phyloP scores from a whole-genome alignment of 1,140 invertebrate species.

The Bacillus rossius region DNA sequence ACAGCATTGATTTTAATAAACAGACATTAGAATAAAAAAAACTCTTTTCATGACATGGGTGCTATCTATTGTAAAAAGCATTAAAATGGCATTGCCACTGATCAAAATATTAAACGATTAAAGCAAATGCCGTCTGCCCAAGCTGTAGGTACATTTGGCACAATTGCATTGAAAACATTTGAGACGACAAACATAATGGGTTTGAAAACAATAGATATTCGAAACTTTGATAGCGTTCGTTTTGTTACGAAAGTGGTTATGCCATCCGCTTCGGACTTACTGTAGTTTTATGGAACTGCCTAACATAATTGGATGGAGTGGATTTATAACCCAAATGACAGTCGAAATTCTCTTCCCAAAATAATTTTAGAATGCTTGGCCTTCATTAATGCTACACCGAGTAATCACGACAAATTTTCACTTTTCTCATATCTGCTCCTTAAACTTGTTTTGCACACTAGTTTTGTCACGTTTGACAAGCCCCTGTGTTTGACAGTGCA shows the following conservation, averaged over 20 bases:
- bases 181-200: too few relatives aligned
- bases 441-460: slow-evolving; percentile 20
- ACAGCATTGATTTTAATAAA: slow-evolving; percentile 30
- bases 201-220: too few relatives aligned
- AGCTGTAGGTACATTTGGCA: neutral
- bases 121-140: neutral
- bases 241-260: too few relatives aligned
- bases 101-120: neutral
- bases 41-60: slow-evolving; percentile 31
- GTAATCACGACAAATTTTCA: slow-evolving; percentile 25
- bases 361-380: slow-evolving; percentile 16
- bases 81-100: neutral
- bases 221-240: too few relatives aligned
- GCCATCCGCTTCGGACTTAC: neutral
- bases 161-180: neutral
- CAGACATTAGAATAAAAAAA: slow-evolving; percentile 24
- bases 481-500: slow-evolving; percentile 31
- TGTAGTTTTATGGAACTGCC: slow-evolving; percentile 18
- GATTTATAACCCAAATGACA: slow-evolving; percentile 23
- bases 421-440: slow-evolving; percentile 9
- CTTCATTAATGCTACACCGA: slow-evolving; percentile 27
- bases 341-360: slow-evolving; percentile 9
- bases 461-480: slow-evolving; percentile 35
- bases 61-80: slow-evolving; percentile 22
- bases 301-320: slow-evolving; percentile 24